A percentile compares a stretch with the other conserved stretches of the same genome.
These are phyloP conservation scores for Pampusana beccarii DNA, from an alignment of 2,113 vertebrate genomes.

Conservation along the genomic window DNA sequence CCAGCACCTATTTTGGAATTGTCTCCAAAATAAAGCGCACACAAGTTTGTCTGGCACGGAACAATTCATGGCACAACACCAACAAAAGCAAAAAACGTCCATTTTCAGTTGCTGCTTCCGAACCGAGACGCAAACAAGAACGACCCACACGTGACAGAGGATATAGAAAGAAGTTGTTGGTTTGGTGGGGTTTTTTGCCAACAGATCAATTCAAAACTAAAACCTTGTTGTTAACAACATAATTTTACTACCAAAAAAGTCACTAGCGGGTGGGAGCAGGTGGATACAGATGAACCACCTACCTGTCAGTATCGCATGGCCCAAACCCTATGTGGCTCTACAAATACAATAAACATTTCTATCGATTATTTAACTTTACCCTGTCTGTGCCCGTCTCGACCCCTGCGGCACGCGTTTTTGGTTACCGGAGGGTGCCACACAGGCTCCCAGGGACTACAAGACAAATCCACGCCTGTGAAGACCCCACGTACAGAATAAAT, in stretches of 20 bases:
- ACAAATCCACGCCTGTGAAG: neutral
- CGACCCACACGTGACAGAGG: neutral
- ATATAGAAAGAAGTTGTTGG: neutral
- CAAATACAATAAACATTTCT: too few relatives aligned
- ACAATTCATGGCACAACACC: neutral
- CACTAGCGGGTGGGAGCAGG: too few relatives aligned
- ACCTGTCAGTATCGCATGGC: too few relatives aligned
- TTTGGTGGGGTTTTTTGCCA: neutral
- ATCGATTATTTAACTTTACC: neutral
- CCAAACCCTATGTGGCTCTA: neutral
- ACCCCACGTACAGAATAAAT: neutral
- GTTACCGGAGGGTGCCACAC: neutral
- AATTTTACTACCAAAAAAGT: neutral
- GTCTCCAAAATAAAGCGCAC: neutral
- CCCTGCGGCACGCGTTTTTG: neutral
- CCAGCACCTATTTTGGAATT: neutral
- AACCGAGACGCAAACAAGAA: neutral
- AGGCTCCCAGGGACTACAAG: neutral
- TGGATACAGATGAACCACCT: rapidly evolving
- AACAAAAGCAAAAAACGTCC: neutral
- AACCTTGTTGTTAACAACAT: neutral
- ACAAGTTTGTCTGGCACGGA: neutral
- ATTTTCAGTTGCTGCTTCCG: neutral
- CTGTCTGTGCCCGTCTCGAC: neutral
- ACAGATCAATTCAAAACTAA: neutral